phyloP scores from a whole-genome alignment of 2,797 vertebrate genomes.

The Anolis apletophallus region DNA sequence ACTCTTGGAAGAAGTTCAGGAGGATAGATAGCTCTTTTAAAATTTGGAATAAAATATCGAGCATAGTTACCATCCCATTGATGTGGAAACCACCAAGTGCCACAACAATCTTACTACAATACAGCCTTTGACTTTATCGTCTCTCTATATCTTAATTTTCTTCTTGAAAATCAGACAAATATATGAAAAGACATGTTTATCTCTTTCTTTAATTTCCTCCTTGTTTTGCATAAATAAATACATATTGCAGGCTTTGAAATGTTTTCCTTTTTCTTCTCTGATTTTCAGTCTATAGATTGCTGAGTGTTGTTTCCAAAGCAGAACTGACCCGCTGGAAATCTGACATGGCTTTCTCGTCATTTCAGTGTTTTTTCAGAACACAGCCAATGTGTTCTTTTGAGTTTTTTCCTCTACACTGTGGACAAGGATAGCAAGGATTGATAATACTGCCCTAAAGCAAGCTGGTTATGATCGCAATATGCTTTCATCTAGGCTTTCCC shows the following conservation, averaged over 20 bases:
- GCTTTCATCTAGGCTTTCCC: neutral
- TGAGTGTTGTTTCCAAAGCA: neutral
- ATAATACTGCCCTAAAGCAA: too few species aligned
- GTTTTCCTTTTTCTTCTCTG: too few species aligned
- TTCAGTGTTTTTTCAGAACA: neutral
- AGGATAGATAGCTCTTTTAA: too few species aligned
- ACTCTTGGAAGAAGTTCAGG: too few species aligned
- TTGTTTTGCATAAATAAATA: neutral
- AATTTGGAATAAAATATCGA: too few species aligned
- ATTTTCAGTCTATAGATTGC: neutral
- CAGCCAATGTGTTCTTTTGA: too few species aligned
- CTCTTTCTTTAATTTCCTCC: too few species aligned
- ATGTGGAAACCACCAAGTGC: too few species aligned
- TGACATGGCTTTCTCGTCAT: neutral
- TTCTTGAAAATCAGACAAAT: neutral
- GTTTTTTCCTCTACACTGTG: neutral
- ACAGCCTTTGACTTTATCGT: neutral
- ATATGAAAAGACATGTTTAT: neutral
- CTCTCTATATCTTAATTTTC: neutral
- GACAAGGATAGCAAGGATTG: neutral
- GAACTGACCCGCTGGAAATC: neutral
- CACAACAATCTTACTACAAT: neutral
- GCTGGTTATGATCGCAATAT: neutral
- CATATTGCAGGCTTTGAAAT: neutral
- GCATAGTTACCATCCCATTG: too few species aligned